These are phyloP conservation scores for Eublepharis macularius DNA, from an alignment of 2,113 vertebrate genomes.

Conservation along the genomic window DNA sequence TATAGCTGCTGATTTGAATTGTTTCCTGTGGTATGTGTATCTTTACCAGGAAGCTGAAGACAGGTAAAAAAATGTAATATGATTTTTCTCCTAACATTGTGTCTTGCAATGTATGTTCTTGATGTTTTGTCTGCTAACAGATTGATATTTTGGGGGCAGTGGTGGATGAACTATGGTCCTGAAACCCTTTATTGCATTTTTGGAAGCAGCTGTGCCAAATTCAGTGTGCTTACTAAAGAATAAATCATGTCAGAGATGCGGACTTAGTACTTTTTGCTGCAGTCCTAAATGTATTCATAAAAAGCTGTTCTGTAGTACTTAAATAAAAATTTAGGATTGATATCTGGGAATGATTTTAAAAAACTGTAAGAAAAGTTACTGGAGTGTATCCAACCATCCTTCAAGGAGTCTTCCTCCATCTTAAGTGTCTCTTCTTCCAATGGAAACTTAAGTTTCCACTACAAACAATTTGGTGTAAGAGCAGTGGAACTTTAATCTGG, in stretches of 20 bases:
- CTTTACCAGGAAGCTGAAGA: neutral
- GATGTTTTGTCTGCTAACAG: too few species aligned
- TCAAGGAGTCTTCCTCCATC: too few species aligned
- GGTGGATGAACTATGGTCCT: neutral
- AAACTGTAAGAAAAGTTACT: neutral
- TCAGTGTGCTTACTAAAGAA: neutral
- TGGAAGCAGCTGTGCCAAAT: neutral
- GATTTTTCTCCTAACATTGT: neutral
- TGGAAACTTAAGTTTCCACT: too few species aligned
- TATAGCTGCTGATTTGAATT: constrained; percentile 7
- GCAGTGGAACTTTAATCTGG: too few species aligned
- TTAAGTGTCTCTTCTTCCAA: too few species aligned
- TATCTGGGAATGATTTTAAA: neutral
- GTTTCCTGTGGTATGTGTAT: constrained; percentile 18
- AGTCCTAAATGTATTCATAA: neutral
- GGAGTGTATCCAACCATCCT: too few species aligned
- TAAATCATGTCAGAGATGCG: neutral
- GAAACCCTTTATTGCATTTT: neutral
- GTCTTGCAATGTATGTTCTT: neutral
- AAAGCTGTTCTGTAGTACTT: neutral
- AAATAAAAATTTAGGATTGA: neutral
- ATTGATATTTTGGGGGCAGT: too few species aligned
- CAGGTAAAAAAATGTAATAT: neutral
- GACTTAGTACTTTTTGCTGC: neutral
- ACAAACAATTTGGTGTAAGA: too few species aligned